phyloP scores from a whole-genome alignment of 2,113 vertebrate genomes.

The Malurus cyaneus region DNA sequence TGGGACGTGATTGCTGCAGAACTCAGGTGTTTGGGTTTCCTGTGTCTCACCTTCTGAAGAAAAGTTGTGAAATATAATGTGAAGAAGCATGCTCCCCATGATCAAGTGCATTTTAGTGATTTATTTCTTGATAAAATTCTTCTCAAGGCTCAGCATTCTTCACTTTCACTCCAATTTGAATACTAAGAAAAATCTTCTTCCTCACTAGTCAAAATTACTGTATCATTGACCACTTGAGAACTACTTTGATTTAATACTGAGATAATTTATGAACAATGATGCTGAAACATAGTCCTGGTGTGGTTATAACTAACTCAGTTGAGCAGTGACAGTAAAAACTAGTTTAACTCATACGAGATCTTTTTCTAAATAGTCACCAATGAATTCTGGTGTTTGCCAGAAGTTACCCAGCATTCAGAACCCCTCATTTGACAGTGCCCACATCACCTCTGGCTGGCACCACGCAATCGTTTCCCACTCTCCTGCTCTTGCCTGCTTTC shows the following conservation, averaged over 20 bases:
- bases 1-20: background rate
- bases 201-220: background rate
- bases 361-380: background rate
- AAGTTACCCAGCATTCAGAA: background rate
- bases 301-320: background rate
- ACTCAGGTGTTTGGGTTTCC: background rate
- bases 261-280: background rate
- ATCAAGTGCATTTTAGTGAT: background rate
- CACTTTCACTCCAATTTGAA: background rate
- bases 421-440: background rate
- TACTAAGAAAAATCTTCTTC: background rate
- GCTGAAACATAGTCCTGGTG: background rate
- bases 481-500: background rate
- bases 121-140: background rate
- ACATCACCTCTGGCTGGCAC: background rate
- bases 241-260: background rate
- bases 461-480: background rate
- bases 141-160: background rate
- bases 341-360: background rate
- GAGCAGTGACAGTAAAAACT: background rate
- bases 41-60: background rate
- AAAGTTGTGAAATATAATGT: background rate
- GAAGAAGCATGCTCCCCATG: rapidly evolving
- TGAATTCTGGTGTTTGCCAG: background rate
- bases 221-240: background rate